These are phyloP conservation scores for Plodia interpunctella DNA, from an alignment of 1,140 invertebrate species.

Conservation along the genomic window DNA sequence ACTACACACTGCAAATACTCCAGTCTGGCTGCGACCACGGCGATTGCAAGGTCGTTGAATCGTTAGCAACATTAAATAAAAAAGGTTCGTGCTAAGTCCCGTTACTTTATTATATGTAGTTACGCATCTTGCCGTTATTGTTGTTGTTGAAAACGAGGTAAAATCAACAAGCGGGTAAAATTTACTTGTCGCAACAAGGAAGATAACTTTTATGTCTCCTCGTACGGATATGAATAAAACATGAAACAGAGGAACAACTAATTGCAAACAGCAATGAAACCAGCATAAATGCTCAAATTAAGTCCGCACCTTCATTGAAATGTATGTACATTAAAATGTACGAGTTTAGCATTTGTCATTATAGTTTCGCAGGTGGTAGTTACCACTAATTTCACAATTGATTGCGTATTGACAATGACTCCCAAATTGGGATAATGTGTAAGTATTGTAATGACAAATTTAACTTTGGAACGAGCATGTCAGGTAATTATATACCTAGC, in stretches of 20 bases:
- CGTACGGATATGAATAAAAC: constrained; percentile 4
- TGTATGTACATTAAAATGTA: constrained; percentile 4
- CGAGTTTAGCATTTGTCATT: neutral
- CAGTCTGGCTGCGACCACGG: no score
- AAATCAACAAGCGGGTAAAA: neutral
- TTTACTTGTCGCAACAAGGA: neutral
- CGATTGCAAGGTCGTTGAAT: no score
- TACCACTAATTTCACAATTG: neutral
- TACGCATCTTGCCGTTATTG: no score
- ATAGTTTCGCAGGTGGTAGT: neutral
- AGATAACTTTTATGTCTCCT: neutral
- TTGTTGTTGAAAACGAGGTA: no score
- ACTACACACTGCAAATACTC: no score
- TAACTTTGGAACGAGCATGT: neutral
- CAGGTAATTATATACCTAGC: neutral
- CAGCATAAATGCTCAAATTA: neutral
- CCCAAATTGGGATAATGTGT: neutral
- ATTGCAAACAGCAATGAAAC: constrained; percentile 1
- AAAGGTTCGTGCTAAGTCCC: no score
- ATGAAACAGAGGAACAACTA: constrained; percentile 1
- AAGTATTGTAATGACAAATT: neutral
- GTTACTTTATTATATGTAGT: no score
- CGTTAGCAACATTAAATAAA: no score
- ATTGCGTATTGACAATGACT: neutral
- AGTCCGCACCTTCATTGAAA: neutral